Evolutionary conservation across 2,113 vertebrate species (phyloP).

Genomic region (Hippocampus comes): DNA sequence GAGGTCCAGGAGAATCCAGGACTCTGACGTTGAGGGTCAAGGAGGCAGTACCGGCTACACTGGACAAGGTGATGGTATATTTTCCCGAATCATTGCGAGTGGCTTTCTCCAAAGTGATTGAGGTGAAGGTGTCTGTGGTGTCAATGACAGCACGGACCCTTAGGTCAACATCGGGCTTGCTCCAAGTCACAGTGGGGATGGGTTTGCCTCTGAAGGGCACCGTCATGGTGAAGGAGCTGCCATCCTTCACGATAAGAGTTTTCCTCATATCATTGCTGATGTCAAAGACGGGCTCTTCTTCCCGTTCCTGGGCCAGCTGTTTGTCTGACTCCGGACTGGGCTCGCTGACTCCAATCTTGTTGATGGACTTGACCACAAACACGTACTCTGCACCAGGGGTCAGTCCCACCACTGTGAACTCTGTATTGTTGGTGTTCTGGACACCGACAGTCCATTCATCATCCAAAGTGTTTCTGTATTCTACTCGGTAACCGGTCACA

Average conservation of each 20-base stretch:
- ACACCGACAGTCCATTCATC: slow-evolving; percentile 89
- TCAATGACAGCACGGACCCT: slow-evolving; percentile 88
- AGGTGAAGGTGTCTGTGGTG: slow-evolving; percentile 84
- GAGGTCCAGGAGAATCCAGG: slow-evolving; percentile 92
- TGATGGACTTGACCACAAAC: slow-evolving; percentile 90
- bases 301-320: slow-evolving; percentile 89
- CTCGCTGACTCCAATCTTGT: slow-evolving; percentile 91
- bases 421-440: slow-evolving; percentile 87
- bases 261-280: slow-evolving; percentile 96
- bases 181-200: slow-evolving; percentile 86
- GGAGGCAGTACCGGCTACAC: slow-evolving; percentile 79
- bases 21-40: slow-evolving; percentile 90
- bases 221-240: slow-evolving; percentile 90
- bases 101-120: slow-evolving; percentile 92
- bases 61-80: slow-evolving; percentile 90
- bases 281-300: slow-evolving; percentile 93
- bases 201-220: slow-evolving; percentile 94
- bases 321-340: slow-evolving; percentile 85
- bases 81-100: slow-evolving; percentile 93
- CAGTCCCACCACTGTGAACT: slow-evolving; percentile 86
- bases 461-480: slow-evolving; percentile 86
- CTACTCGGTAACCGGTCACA: slow-evolving; percentile 88
- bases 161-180: slow-evolving; percentile 89
- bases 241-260: slow-evolving; percentile 92
- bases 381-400: slow-evolving; percentile 85